Evolutionary conservation across 2,797 vertebrate genomes (phyloP), one percentile per base, ranked within the genome.

Genomic region (Loris lydekkerianus): DNA sequence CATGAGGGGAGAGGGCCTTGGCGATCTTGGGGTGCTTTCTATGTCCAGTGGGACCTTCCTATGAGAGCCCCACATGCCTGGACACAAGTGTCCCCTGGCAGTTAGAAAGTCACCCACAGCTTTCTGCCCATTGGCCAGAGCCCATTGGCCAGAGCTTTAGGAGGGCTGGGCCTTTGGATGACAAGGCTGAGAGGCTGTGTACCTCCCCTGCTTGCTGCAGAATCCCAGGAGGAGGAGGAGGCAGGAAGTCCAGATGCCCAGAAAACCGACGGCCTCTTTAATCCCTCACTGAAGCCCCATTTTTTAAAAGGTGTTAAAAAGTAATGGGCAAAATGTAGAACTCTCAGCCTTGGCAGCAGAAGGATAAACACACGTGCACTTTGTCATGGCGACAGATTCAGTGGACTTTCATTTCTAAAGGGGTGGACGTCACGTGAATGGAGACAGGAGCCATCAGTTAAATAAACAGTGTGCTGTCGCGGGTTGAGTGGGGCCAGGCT

Each of bases 321-420:
- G 86, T 83, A 91, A 86, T 65, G 60, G 63, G 46, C 63, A 46
- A 76, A 80, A 95, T 40, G 77, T 61, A 61, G 88, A 91, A 56
- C 85, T 70, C 43, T 27, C 49, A 80, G 94, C 88, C 73, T 77
- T 85, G 81, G 88, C 67, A 53, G 86, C 72, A 67, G 87, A 20
- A 92, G 86, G 87, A 73, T 15, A 58, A 85, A 87, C 85, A 46
- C 87, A 85, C 87, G 60, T 89, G 94, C 10, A 31, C 82, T 93
- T 63, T n/a, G 76, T 93, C 94, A 81, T 0, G 0, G 70, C 25
- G 80, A 86, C 94, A 86, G 92, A 75, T n/a, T 53, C 65, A 14
- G 5, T n/a, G 43, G 65, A 46, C 11, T 1, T 49, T 77, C 81
- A 15, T 77, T 78, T 89, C 81, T 77, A 81, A 78, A 27, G 9